These are phyloP conservation scores for Tylochromis polylepis DNA, from an alignment of 2,113 vertebrate species.

Conservation along the genomic window DNA sequence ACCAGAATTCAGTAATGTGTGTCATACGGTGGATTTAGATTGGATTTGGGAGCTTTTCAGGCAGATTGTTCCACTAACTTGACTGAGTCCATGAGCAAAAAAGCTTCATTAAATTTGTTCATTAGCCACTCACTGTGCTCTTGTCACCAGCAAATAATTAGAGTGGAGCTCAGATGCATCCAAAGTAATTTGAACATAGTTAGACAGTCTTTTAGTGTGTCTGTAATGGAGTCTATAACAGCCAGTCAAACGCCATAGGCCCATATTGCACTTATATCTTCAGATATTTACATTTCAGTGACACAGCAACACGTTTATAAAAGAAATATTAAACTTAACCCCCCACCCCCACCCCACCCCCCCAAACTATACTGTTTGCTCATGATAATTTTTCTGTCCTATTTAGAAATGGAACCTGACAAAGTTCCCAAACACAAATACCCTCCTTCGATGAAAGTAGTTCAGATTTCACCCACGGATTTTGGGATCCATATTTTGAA, in stretches of 20 bases:
- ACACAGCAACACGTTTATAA: not conserved
- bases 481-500: not conserved
- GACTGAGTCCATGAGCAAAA: constrained; percentile 19
- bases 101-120: constrained; percentile 54
- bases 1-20: not conserved
- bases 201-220: not conserved
- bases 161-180: constrained; percentile 29
- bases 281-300: not conserved
- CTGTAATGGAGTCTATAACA: not conserved
- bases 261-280: not conserved
- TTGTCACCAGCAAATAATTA: constrained; percentile 57
- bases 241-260: not conserved
- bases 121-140: constrained; percentile 59
- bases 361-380: not conserved
- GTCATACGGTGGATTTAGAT: not conserved
- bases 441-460: not conserved
- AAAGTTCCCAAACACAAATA: not conserved
- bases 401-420: not conserved
- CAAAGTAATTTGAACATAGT: constrained; percentile 8
- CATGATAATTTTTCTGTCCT: not conserved
- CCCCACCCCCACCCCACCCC: no score
- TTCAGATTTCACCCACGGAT: not conserved
- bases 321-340: not conserved
- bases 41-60: not conserved
- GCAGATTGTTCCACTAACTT: constrained; percentile 37